Evolutionary conservation across 2,113 vertebrate species (phyloP).

Genomic region (Mormoops blainvillei): DNA sequence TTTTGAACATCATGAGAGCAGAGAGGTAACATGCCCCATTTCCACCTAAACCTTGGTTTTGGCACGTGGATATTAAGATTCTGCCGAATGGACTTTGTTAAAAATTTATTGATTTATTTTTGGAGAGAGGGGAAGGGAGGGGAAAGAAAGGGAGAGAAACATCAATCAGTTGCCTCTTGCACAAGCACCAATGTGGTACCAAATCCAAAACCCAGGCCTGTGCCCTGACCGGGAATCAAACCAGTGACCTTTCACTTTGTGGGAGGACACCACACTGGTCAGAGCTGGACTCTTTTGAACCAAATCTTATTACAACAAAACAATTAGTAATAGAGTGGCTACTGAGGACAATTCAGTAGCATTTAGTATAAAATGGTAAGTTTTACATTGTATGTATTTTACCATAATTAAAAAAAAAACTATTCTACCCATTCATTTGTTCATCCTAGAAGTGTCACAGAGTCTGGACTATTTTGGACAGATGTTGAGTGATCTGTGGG

Average conservation of each 20-base stretch:
- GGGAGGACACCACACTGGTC: no score
- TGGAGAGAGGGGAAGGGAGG: no score
- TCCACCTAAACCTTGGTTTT: not conserved
- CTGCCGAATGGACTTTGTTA: not conserved
- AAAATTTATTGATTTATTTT: no score
- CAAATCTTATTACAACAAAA: not conserved
- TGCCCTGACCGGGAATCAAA: no score
- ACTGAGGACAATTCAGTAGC: not conserved
- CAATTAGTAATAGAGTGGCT: not conserved
- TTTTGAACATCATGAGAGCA: not conserved
- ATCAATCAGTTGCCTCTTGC: no score
- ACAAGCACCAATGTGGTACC: no score
- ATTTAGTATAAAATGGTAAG: not conserved
- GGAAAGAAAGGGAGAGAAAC: no score
- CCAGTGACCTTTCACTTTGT: no score
- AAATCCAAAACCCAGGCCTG: no score
- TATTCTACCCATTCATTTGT: not conserved
- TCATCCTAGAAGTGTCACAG: not conserved
- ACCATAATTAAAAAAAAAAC: not conserved
- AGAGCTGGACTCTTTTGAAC: not conserved
- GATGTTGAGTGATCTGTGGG: not conserved
- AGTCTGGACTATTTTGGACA: not conserved
- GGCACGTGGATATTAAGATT: not conserved
- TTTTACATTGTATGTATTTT: not conserved
- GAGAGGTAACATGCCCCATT: not conserved